A percentile compares a stretch with the other conserved stretches of the same genome.
Conservation (phyloP, 2,113 vertebrate species). For the Passer montanus region DNA sequence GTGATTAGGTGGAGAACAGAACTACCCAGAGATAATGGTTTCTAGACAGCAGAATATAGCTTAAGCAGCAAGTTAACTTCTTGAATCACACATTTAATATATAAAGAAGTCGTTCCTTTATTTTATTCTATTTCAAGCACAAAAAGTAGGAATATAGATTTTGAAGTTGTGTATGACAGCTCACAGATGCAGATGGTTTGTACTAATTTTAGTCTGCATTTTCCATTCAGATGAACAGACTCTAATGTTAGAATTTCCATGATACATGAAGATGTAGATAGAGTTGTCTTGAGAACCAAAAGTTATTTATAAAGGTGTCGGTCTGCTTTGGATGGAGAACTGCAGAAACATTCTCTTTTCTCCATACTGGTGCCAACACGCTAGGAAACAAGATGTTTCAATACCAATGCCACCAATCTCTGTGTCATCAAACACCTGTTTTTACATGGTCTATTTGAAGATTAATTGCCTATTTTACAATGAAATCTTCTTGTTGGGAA, state of each 20-base stretch:
- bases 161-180: not conserved
- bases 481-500: not conserved
- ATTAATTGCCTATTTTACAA: slow-evolving; percentile 40
- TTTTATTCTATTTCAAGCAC: not conserved
- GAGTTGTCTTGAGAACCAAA: not conserved
- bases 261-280: not conserved
- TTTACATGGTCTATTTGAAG: slow-evolving; percentile 30
- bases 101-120: not conserved
- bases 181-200: slow-evolving; percentile 12
- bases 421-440: not conserved
- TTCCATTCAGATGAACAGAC: slow-evolving; percentile 33
- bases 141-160: not conserved
- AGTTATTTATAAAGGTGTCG: not conserved
- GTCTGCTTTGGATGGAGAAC: not conserved
- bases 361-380: not conserved
- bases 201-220: slow-evolving; percentile 8
- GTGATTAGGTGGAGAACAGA: not conserved
- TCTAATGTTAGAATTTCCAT: slow-evolving; percentile 19
- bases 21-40: not conserved
- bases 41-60: not conserved
- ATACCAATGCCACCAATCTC: not conserved
- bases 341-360: slow-evolving; percentile 6
- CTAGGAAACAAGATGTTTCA: slow-evolving; percentile 14
- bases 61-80: not conserved
- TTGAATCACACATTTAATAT: not conserved